Base-by-base conservation (phyloP, 2,888 invertebrate genomes). In the Andrena camellia region DNA sequence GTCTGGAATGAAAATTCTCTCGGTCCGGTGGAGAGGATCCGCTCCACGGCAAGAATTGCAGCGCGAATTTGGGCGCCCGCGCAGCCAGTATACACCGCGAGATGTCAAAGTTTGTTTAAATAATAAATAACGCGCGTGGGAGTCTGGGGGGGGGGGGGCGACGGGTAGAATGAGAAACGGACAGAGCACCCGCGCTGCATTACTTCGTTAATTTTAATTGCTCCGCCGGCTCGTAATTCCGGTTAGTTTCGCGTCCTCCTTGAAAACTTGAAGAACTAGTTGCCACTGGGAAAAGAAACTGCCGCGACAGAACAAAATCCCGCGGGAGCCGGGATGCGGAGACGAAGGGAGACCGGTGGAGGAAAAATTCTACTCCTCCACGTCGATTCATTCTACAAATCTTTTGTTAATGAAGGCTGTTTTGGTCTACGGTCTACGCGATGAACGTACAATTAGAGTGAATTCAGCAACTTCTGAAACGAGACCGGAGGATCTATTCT, bases 201-300 rank as follows among this genome's bases (percentile, higher is more conserved):
- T 85, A 78, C 83, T 87, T 87, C 87, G 83, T 87, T 87, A 87
- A 87, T 87, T 87, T 87, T 87, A 87, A 87, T 87, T 87, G 83
- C 87, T 70, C 57, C 73, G 74, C 17, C 67, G 33, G 62, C 60
- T 68, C 84, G 75, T 72, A 72, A 75, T 74, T 85, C 69, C 48
- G 75, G 35, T 72, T 79, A 81, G 76, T 85, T 85, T 81, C 59
- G 35, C 77, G 54, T 8, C 50, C 33, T 57, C 4, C n/a, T n/a
- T 60, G 81, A 77, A 85, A 74, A 63, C 59, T 50, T 33, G 59
- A 77, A 57, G 73, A 75, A 77, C 77, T 74, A 78, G 50, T 48
- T 59, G 68, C 52, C n/a, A 33, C 20, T 33, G 33, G 35, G 10
- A 73, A 81, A 72, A 62, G 54, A 67, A 81, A 60, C 62, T n/a